A percentile compares a stretch with the other conserved stretches of the same genome.
Conservation (phyloP, 2,888 invertebrate species). For the Mythimna loreyi region DNA sequence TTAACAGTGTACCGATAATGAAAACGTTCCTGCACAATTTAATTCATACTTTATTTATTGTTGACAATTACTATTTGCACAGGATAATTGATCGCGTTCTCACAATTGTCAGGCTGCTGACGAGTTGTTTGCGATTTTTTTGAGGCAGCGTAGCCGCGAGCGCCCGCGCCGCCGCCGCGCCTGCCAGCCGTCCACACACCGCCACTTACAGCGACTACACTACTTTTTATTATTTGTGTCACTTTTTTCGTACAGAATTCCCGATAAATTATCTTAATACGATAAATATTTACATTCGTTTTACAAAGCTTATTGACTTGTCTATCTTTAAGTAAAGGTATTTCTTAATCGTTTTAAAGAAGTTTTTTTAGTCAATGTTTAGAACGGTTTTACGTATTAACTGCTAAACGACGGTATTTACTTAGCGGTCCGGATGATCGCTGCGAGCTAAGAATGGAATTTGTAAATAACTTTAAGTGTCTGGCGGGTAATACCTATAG, state of each 20-base stretch:
- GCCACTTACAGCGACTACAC: constrained; percentile 74
- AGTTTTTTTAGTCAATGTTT: constrained; percentile 70
- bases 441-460: constrained; percentile 65
- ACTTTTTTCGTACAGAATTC: constrained; percentile 75
- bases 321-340: constrained; percentile 69
- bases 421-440: constrained; percentile 75
- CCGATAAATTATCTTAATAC: constrained; percentile 83
- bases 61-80: constrained; percentile 89
- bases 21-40: constrained; percentile 84
- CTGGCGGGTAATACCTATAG: constrained; percentile 24
- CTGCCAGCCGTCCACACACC: constrained; percentile 70
- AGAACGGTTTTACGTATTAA: constrained; percentile 76
- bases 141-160: constrained; percentile 75
- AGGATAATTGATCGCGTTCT: constrained; percentile 90
- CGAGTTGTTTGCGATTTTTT: constrained; percentile 86
- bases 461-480: constrained; percentile 52
- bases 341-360: constrained; percentile 75
- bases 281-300: constrained; percentile 83
- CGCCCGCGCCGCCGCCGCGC: constrained; percentile 76
- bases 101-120: constrained; percentile 88
- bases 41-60: constrained; percentile 86
- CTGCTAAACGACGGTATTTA: constrained; percentile 74
- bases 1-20: constrained; percentile 87
- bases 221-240: constrained; percentile 73
- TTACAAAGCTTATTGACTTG: constrained; percentile 78